Conservation (phyloP, 92 coral and sea anemone genomes). For the Umimayanthus chanpuru region DNA sequence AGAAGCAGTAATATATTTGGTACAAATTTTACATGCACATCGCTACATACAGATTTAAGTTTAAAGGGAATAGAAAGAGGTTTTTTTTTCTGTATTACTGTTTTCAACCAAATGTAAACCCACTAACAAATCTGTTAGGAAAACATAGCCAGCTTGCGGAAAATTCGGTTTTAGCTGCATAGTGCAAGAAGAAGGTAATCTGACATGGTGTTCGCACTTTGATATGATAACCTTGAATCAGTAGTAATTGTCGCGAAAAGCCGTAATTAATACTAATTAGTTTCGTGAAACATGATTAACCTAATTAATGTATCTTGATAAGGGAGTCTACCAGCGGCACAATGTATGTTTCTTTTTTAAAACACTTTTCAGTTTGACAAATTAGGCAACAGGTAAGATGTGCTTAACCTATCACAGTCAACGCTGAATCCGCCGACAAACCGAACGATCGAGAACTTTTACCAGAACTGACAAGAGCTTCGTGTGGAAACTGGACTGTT, state of each 20-base stretch:
- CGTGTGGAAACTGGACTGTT: background rate
- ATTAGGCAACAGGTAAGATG: background rate
- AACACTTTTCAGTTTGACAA: background rate
- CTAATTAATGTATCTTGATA: slow-evolving; percentile 23
- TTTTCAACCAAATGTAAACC: background rate
- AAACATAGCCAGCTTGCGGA: too few relatives aligned
- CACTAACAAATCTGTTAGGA: background rate
- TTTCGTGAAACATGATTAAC: slow-evolving; percentile 40
- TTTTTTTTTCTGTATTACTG: background rate
- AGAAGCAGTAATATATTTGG: background rate
- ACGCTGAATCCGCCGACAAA: background rate
- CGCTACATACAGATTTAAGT: background rate
- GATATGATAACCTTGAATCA: slow-evolving; percentile 8
- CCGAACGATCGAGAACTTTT: background rate
- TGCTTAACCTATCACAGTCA: background rate
- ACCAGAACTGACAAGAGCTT: background rate
- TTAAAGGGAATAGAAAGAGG: background rate
- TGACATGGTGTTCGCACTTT: background rate
- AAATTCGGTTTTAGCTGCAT: too few relatives aligned
- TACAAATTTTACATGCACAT: background rate
- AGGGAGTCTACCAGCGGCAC: slow-evolving; percentile 2
- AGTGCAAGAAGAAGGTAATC: background rate
- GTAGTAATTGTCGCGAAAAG: slow-evolving; percentile 13
- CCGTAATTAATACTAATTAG: slow-evolving; percentile 43
- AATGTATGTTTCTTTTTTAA: background rate